Evolutionary conservation across 2,797 vertebrate species (phyloP).

Genomic region (Chelmon rostratus): DNA sequence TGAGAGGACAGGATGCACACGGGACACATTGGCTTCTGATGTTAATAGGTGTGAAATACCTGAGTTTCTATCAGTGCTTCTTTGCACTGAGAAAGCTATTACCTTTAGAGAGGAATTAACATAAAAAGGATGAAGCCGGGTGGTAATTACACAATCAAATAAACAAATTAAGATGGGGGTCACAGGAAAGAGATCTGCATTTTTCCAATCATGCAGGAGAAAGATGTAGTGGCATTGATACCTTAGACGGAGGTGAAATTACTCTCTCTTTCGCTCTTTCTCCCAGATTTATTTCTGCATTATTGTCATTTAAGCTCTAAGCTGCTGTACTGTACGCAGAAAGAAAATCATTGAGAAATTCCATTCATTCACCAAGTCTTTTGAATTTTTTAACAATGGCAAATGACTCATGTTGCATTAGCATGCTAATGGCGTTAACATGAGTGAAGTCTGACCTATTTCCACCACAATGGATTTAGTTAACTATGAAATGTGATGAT

Average conservation of each 20-base stretch:
- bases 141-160: constrained; percentile 57
- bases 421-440: constrained; percentile 67
- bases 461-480: constrained; percentile 70
- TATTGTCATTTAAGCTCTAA: constrained; percentile 41
- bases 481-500: constrained; percentile 72
- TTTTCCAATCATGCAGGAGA: constrained; percentile 51
- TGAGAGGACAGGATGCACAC: constrained; percentile 58
- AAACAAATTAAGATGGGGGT: constrained; percentile 57
- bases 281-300: constrained; percentile 54
- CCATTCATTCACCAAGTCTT: constrained; percentile 58
- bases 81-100: constrained; percentile 54
- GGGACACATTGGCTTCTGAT: constrained; percentile 50
- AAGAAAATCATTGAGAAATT: constrained; percentile 60
- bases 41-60: constrained; percentile 63
- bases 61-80: constrained; percentile 28
- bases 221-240: constrained; percentile 64
- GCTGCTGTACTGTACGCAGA: constrained; percentile 17
- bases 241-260: constrained; percentile 52
- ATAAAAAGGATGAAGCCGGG: constrained; percentile 30
- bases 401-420: constrained; percentile 69
- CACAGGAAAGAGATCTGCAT: constrained; percentile 43
- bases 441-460: constrained; percentile 73
- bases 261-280: constrained; percentile 39
- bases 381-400: constrained; percentile 68
- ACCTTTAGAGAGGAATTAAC: constrained; percentile 45